Evolutionary conservation across 2,797 vertebrate genomes (phyloP).

Genomic region (Alfaro cultratus): DNA sequence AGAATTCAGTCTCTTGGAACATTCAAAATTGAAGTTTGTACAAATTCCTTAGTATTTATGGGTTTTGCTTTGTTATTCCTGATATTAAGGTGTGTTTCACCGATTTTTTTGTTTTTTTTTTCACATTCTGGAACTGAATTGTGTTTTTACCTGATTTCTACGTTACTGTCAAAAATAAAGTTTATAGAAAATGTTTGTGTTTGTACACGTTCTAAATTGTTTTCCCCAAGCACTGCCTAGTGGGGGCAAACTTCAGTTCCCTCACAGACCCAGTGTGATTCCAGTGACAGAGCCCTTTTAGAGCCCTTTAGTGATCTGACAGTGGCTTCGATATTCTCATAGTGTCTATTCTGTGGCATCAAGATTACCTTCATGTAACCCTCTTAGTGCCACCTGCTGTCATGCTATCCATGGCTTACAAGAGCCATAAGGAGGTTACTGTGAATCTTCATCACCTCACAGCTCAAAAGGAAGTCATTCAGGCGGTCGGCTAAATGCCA

Average conservation of each 20-base stretch:
- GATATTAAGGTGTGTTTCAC: slow-evolving; percentile 37
- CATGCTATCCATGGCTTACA: slow-evolving; percentile 71
- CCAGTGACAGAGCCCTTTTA: slow-evolving; percentile 11
- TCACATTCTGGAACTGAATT: slow-evolving; percentile 25
- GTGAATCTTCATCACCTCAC: slow-evolving; percentile 65
- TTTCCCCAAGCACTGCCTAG: background rate
- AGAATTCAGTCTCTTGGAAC: background rate
- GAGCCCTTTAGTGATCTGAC: slow-evolving; percentile 7
- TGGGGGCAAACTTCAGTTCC: background rate
- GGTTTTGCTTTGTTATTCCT: slow-evolving; percentile 29
- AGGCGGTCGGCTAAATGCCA: slow-evolving; percentile 48
- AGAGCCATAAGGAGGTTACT: slow-evolving; percentile 69
- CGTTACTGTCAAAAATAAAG: slow-evolving; percentile 65
- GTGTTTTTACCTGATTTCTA: slow-evolving; percentile 47
- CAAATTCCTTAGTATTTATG: slow-evolving; percentile 11
- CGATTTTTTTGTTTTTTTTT: slow-evolving; percentile 10
- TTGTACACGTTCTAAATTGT: slow-evolving; percentile 29
- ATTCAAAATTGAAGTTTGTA: slow-evolving; percentile 3
- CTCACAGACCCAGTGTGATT: background rate
- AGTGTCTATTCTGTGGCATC: slow-evolving; percentile 48
- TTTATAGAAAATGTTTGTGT: slow-evolving; percentile 55
- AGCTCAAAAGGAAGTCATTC: slow-evolving; percentile 38
- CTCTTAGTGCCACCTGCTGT: slow-evolving; percentile 76
- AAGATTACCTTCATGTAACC: slow-evolving; percentile 76
- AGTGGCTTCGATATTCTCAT: slow-evolving; percentile 35